A percentile compares a stretch with the other conserved stretches of the same genome.
Evolutionary conservation across 2,888 invertebrate species (phyloP).

Genomic region (Sesia bembeciformis): DNA sequence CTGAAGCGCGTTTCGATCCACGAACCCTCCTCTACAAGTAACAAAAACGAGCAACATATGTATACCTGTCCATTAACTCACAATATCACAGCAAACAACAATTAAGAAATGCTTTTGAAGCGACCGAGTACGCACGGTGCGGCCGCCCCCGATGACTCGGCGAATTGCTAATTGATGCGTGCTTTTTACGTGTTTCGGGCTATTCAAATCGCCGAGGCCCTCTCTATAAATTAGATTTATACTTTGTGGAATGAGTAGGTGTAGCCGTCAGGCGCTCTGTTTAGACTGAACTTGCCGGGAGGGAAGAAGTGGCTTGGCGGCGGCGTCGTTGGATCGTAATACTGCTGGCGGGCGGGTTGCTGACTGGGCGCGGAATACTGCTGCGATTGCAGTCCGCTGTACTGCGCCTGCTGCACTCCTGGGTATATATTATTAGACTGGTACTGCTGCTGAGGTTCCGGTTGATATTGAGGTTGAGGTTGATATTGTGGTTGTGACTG

Average conservation of each 20-base stretch:
- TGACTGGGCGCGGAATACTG: conserved; percentile 40
- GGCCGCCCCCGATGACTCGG: conserved; percentile 55
- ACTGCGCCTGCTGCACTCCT: conserved; percentile 63
- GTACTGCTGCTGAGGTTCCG: conserved; percentile 47
- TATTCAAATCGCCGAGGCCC: conserved; percentile 50
- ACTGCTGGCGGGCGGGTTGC: conserved; percentile 52
- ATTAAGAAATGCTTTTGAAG: conserved; percentile 64
- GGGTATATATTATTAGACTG: conserved; percentile 62
- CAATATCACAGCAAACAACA: conserved; percentile 73
- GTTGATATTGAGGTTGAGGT: conserved; percentile 41
- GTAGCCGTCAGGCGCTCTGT: conserved; percentile 91
- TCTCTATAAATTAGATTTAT: conserved; percentile 48
- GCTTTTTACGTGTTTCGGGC: conserved; percentile 49
- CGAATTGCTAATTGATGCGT: conserved; percentile 59
- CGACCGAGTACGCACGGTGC: conserved; percentile 31
- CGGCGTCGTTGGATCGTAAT: conserved; percentile 77
- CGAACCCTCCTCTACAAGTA: conserved; percentile 35
- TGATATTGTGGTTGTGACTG: conserved; percentile 43
- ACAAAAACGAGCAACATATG: conserved; percentile 48
- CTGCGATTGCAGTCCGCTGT: conserved; percentile 55
- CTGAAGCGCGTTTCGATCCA: conserved; percentile 32
- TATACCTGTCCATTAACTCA: conserved; percentile 64
- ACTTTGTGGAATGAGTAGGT: conserved; percentile 87
- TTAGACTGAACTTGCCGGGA: conserved; percentile 88
- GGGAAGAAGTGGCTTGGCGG: conserved; percentile 85